A percentile compares a stretch with the other conserved stretches of the same genome.
Evolutionary conservation across 2,113 vertebrate species (phyloP).

Genomic region (Elaphurus davidianus): DNA sequence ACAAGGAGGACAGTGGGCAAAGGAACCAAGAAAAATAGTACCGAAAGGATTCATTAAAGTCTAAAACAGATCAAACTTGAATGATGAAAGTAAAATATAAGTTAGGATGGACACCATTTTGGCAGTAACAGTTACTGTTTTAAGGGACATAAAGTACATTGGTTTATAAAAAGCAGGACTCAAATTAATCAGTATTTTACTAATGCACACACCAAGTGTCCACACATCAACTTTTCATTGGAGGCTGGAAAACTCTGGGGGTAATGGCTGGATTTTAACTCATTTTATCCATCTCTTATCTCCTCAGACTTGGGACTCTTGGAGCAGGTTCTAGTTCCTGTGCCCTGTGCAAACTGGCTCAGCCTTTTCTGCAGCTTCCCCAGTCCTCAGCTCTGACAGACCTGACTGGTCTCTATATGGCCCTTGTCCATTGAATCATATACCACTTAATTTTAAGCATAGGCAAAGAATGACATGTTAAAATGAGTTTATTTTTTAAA

Average conservation of each 20-base stretch:
- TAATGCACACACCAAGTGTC: background rate
- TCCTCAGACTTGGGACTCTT: background rate
- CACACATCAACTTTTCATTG: background rate
- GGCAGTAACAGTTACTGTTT: background rate
- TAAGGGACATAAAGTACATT: background rate
- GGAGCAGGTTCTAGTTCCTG: background rate
- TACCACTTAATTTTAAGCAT: background rate
- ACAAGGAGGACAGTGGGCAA: background rate
- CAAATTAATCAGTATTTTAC: background rate
- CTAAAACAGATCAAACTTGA: background rate
- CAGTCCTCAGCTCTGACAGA: background rate
- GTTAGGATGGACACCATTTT: background rate
- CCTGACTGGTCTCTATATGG: background rate
- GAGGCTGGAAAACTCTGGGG: background rate
- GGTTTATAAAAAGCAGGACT: background rate
- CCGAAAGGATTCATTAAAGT: background rate
- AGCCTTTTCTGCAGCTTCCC: background rate
- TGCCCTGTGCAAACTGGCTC: accelerated
- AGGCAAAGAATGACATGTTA: background rate
- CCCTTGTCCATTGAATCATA: background rate
- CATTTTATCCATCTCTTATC: background rate
- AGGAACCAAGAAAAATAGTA: background rate
- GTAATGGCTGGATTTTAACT: background rate
- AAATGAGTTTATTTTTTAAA: background rate
- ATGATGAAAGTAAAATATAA: background rate